Evolutionary conservation across 92 coral and sea anemone genomes (phyloP).

Genomic region (Epizoanthus stellaris): DNA sequence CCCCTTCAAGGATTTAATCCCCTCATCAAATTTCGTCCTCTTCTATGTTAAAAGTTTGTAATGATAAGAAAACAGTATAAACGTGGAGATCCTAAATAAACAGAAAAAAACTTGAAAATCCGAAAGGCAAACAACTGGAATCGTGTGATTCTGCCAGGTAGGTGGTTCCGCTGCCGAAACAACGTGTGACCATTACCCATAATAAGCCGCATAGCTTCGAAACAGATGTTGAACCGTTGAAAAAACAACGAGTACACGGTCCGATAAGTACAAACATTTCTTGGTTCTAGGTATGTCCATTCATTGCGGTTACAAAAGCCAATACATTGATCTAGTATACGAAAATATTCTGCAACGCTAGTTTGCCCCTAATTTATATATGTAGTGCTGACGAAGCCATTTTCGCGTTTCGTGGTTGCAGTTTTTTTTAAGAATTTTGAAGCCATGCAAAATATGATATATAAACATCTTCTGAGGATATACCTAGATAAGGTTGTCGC

Average conservation of each 20-base stretch:
- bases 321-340: too few species aligned
- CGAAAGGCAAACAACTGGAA: constrained; percentile 12
- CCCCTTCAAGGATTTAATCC: constrained; percentile 19
- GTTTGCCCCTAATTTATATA: too few species aligned
- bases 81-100: constrained; percentile 1
- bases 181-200: background rate
- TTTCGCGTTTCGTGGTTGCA: too few species aligned
- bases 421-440: too few species aligned
- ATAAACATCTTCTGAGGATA: too few species aligned
- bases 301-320: too few species aligned
- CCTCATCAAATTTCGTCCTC: constrained; percentile 21
- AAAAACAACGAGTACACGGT: background rate
- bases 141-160: background rate
- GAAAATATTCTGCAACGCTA: too few species aligned
- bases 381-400: too few species aligned
- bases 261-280: too few species aligned
- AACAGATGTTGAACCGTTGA: constrained; percentile 32
- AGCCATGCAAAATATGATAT: too few species aligned
- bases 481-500: too few species aligned
- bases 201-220: background rate
- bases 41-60: background rate
- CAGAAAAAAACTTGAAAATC: constrained; percentile 18
- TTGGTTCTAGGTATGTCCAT: too few species aligned
- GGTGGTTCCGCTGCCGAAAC: constrained; percentile 16
- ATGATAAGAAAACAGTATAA: constrained; percentile 22